Evolutionary conservation across 2,113 vertebrate genomes (phyloP).

Genomic region (Mixornis gularis): DNA sequence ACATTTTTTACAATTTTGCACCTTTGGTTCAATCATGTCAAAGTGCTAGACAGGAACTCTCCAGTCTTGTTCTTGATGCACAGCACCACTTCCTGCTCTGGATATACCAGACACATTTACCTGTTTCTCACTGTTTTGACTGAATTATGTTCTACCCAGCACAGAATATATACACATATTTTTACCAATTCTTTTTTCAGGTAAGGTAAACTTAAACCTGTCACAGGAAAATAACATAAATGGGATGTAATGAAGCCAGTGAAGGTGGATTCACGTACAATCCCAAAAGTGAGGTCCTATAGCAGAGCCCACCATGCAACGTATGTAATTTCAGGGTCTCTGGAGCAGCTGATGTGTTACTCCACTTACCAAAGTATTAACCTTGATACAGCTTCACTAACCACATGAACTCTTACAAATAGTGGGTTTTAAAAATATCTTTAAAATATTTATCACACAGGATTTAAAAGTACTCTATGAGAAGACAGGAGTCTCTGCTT

Average conservation of each 20-base stretch:
- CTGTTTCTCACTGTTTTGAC: not conserved
- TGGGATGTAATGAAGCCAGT: not conserved
- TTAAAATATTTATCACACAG: not conserved
- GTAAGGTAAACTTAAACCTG: not conserved
- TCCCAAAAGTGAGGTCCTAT: not conserved
- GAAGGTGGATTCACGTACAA: not conserved
- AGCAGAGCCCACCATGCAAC: accelerated
- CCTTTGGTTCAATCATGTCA: not conserved
- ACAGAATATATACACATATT: not conserved
- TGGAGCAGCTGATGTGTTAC: not conserved
- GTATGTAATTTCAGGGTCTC: not conserved
- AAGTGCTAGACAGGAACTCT: not conserved
- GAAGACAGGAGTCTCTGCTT: not conserved
- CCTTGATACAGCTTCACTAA: not conserved
- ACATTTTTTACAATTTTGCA: not conserved
- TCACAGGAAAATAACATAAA: not conserved
- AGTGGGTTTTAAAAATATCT: not conserved
- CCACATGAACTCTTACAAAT: not conserved
- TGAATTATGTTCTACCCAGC: not conserved
- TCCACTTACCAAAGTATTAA: not conserved
- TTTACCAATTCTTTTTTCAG: not conserved
- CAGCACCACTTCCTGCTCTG: not conserved
- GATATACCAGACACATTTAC: not conserved
- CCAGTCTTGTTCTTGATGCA: not conserved
- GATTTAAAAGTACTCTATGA: not conserved